Evolutionary conservation across 2,113 vertebrate genomes (phyloP).

Genomic region (Noturus placidus): DNA sequence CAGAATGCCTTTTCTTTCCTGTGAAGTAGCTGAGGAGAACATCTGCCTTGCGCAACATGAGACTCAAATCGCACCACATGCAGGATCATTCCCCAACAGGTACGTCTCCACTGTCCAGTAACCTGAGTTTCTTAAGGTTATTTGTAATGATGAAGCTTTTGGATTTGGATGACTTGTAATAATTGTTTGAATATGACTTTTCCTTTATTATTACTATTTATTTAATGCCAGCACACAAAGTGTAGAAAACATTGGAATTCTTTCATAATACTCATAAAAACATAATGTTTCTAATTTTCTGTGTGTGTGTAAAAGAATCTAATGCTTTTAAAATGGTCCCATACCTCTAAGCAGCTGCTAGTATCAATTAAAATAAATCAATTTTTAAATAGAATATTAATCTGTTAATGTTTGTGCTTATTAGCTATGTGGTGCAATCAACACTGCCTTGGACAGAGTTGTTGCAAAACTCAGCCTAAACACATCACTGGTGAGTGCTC

Average conservation of each 20-base stretch:
- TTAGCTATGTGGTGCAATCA: constrained; percentile 54
- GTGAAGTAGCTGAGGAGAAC: constrained; percentile 50
- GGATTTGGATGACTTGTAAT: not conserved
- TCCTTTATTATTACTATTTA: not conserved
- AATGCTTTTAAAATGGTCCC: not conserved
- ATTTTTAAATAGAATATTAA: not conserved
- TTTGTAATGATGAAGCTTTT: not conserved
- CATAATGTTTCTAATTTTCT: not conserved
- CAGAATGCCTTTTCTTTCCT: constrained; percentile 54
- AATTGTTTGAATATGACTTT: not conserved
- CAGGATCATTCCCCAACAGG: constrained; percentile 58
- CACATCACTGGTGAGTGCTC: constrained; percentile 48
- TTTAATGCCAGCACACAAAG: not conserved
- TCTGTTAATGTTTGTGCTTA: constrained; percentile 25
- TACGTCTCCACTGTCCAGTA: constrained; percentile 52
- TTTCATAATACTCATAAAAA: not conserved
- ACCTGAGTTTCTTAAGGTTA: not conserved
- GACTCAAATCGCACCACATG: constrained; percentile 58
- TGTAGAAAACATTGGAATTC: not conserved
- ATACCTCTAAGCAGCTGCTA: not conserved
- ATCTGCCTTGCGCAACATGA: constrained; percentile 65
- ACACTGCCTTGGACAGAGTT: constrained; percentile 38
- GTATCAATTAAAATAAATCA: not conserved
- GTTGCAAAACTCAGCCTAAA: constrained; percentile 45
- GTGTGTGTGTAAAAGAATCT: not conserved